A percentile compares a stretch with the other conserved stretches of the same genome.
Evolutionary conservation across 2,888 invertebrate species (phyloP).

Genomic region (Drosophila prolongata): DNA sequence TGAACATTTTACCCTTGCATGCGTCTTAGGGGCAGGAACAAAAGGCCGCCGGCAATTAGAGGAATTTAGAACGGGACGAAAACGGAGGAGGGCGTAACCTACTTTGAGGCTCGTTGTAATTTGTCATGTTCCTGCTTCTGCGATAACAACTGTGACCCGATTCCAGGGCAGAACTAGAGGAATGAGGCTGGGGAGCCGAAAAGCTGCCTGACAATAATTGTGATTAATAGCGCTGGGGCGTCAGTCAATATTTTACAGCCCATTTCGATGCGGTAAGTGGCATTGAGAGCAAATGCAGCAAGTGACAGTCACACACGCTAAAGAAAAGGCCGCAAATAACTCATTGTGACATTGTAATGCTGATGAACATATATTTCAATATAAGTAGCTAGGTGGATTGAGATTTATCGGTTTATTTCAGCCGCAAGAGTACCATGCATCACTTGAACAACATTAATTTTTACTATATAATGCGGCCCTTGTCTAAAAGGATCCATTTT

Average conservation of each 20-base stretch:
- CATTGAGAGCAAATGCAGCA: slow-evolving; percentile 36
- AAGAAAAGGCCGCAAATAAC: slow-evolving; percentile 27
- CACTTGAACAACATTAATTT: neutral
- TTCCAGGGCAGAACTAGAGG: neutral
- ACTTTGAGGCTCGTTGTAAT: slow-evolving; percentile 38
- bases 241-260: slow-evolving; percentile 33
- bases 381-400: slow-evolving; percentile 9
- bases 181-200: slow-evolving; percentile 3
- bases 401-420: slow-evolving; percentile 32
- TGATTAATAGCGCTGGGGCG: slow-evolving; percentile 60
- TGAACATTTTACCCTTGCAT: slow-evolving; percentile 24
- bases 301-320: slow-evolving; percentile 30
- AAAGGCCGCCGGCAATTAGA: slow-evolving; percentile 39
- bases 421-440: neutral
- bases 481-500: slow-evolving; percentile 1
- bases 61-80: slow-evolving; percentile 23
- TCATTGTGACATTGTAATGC: slow-evolving; percentile 22
- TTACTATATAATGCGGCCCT: slow-evolving; percentile 15
- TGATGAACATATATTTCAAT: slow-evolving; percentile 22
- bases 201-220: slow-evolving; percentile 62
- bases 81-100: slow-evolving; percentile 31
- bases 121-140: slow-evolving; percentile 34
- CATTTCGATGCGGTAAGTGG: slow-evolving; percentile 28
- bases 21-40: slow-evolving; percentile 18
- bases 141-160: slow-evolving; percentile 42